Conservation (phyloP, 1,140 invertebrate species). For the Aphidius gifuensis region DNA sequence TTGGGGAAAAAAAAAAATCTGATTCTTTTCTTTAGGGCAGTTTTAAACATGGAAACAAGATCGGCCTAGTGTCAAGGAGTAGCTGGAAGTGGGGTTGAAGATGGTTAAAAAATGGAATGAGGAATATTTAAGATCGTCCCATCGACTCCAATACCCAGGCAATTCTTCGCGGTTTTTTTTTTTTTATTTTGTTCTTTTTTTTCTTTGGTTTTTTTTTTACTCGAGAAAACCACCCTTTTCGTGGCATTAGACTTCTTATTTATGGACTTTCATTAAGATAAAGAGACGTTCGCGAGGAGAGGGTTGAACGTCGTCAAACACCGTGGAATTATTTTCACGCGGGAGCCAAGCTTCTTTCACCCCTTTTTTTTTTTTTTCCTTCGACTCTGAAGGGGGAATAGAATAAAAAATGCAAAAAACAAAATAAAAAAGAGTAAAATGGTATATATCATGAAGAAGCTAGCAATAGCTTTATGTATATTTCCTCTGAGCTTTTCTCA, state of each 20-base stretch:
- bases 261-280: slow-evolving; percentile 57
- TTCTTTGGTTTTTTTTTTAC: slow-evolving; percentile 15
- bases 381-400: too few species aligned
- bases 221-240: slow-evolving; percentile 32
- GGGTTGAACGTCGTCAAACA: slow-evolving; percentile 48
- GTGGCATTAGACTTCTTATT: slow-evolving; percentile 54
- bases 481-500: neutral
- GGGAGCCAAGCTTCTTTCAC: slow-evolving; percentile 7
- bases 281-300: slow-evolving; percentile 37
- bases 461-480: too few species aligned
- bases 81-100: neutral
- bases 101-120: neutral
- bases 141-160: slow-evolving; percentile 8
- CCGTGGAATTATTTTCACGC: slow-evolving; percentile 52
- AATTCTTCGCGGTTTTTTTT: slow-evolving; percentile 8
- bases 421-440: too few species aligned
- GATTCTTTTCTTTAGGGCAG: slow-evolving; percentile 12
- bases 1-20: neutral
- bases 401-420: too few species aligned
- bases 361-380: slow-evolving; percentile 27
- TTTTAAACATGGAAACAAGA: slow-evolving; percentile 16
- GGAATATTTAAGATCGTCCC: slow-evolving; percentile 12
- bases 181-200: slow-evolving; percentile 11
- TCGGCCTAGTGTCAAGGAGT: slow-evolving; percentile 9
- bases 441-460: too few species aligned